Evolutionary conservation across 2,113 vertebrate species (phyloP), one percentile per base, ranked within the genome.

Genomic region (Esox niger): DNA sequence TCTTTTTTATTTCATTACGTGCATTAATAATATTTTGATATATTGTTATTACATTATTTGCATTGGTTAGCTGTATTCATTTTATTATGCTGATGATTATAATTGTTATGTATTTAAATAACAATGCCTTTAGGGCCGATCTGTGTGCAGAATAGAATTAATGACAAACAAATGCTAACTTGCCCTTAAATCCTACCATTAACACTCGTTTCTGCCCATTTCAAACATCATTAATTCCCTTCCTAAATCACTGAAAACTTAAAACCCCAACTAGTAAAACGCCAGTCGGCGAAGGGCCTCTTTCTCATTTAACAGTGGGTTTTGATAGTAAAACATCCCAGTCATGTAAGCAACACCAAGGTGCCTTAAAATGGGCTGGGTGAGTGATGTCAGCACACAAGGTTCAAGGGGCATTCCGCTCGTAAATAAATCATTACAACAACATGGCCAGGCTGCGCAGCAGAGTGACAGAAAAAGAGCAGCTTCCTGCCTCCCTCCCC

Each of bases 371-470:
- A 64, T 49, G 43, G 46, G 17, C 64, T 65, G 30, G 61, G 69
- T 71, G 81, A 79, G 76, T 83, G 78, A 81, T 79, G 79, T 79
- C 80, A 83, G 68, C 64, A 47, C 46, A 62, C n/a, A 30, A 59
- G 70, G 61, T 72, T 60, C 9, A 43, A 60, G 69, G 73, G 64
- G 46, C 67, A 35, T 23, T 57, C 62, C 35, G 26, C 79, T 73
- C 55, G 69, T 78, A 85, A 85, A 85, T 74, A 65, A 64, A 60
- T 57, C 70, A 64, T 52, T 68, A 64, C 73, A 78, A 70, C 69
- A 75, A 75, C 76, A 77, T 17, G 32, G 59, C 21, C 8, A 10
- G 21, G 59, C 31, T 46, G n/a, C 23, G 32, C 25, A 65, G 66
- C 29, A 13, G 57, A 60, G 66, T 21, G 70, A 33, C 35, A 62